Percentiles rank a stretch among this genome's conserved stretches.
phyloP scores from a whole-genome alignment of 2,113 vertebrate genomes.

The Pseudopipra pipra region DNA sequence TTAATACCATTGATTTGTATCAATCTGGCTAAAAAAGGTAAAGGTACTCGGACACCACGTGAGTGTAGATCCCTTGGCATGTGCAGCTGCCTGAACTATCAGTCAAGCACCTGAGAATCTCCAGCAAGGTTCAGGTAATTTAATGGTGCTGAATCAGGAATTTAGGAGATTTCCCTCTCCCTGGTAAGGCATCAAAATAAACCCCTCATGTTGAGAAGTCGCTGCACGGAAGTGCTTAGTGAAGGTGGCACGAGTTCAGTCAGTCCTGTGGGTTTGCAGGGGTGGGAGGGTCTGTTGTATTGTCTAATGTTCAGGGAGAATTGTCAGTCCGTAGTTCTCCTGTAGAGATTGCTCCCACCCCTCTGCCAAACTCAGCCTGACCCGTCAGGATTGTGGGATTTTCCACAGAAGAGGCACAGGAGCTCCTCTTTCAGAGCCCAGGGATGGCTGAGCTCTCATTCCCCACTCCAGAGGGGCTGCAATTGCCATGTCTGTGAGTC shows the following conservation, averaged over 20 bases:
- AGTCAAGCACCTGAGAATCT: background rate
- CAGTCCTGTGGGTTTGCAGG: accelerated
- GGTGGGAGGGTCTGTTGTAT: background rate
- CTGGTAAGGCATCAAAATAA: background rate
- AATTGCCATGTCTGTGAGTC: background rate
- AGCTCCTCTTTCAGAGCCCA: background rate
- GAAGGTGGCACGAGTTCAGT: background rate
- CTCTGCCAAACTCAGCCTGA: background rate
- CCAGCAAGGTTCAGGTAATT: background rate
- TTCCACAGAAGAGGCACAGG: background rate
- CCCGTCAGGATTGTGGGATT: background rate
- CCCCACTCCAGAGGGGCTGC: accelerated
- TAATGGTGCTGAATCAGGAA: background rate
- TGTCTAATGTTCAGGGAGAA: background rate
- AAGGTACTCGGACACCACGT: background rate
- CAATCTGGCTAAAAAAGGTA: background rate
- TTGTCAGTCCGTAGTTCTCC: background rate
- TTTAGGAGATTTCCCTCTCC: background rate
- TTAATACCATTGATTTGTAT: background rate
- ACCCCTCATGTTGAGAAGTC: background rate
- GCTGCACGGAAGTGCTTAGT: background rate
- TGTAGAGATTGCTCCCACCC: background rate
- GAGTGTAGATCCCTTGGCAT: background rate
- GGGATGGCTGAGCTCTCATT: background rate
- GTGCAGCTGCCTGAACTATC: background rate